phyloP scores from a whole-genome alignment of 2,888 invertebrate genomes.

The Arenicola marina region DNA sequence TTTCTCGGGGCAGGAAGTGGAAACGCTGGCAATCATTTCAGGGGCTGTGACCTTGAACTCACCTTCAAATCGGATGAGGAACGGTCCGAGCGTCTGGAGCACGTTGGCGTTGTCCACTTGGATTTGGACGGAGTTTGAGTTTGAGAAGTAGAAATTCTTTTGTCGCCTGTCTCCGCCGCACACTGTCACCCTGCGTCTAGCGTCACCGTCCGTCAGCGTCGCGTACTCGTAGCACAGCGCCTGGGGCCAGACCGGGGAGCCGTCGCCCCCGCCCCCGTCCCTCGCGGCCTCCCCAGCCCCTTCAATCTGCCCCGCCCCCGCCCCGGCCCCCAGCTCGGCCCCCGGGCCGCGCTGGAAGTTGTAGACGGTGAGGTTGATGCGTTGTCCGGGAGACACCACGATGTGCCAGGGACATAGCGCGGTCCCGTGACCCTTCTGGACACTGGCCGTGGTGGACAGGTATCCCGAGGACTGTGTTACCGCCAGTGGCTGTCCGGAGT shows the following conservation, averaged over 20 bases:
- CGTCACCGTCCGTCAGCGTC: neutral
- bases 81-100: neutral
- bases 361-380: neutral
- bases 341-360: neutral
- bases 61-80: neutral
- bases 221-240: neutral
- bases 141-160: neutral
- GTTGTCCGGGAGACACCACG: neutral
- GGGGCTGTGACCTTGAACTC: no score
- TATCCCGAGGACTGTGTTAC: neutral
- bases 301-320: no score
- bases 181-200: neutral
- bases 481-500: no score
- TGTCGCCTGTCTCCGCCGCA: neutral
- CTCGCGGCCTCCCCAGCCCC: no score
- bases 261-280: no score
- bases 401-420: neutral
- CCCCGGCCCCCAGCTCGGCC: neutral
- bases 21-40: no score
- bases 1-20: no score
- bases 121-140: neutral
- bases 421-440: neutral
- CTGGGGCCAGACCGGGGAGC: no score
- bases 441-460: neutral
- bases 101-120: neutral